These are phyloP conservation scores for Agrochola lota DNA, from an alignment of 2,888 invertebrate genomes.

Conservation along the genomic window DNA sequence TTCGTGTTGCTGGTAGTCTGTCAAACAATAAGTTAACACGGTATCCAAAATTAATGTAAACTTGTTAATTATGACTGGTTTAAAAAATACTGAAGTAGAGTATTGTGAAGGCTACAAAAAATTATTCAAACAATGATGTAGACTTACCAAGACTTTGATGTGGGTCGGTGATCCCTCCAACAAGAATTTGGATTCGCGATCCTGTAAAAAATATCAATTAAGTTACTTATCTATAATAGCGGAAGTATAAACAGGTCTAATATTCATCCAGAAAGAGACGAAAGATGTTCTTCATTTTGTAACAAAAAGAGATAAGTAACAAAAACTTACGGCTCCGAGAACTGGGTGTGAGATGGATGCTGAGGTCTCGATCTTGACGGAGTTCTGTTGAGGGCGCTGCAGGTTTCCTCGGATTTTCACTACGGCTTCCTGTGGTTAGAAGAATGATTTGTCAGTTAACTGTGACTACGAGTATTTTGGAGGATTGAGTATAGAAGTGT, in stretches of 20 bases:
- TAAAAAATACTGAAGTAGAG: background rate
- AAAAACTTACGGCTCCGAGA: conserved; percentile 80
- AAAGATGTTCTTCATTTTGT: background rate
- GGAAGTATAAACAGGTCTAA: background rate
- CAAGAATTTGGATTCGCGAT: conserved; percentile 82
- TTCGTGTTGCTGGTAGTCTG: background rate
- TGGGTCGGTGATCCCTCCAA: conserved; percentile 82
- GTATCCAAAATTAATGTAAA: too few relatives aligned
- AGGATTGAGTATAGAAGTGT: background rate
- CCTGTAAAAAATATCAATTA: conserved; percentile 70
- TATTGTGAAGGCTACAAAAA: too few relatives aligned
- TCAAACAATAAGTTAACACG: too few relatives aligned
- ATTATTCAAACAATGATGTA: background rate
- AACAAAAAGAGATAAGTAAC: conserved; percentile 3
- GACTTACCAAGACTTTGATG: conserved; percentile 83
- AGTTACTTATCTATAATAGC: background rate
- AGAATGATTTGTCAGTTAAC: background rate
- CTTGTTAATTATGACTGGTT: background rate
- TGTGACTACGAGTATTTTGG: background rate
- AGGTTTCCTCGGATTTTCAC: conserved; percentile 77
- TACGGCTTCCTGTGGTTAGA: conserved; percentile 78
- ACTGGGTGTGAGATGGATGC: conserved; percentile 79
- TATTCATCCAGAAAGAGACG: background rate
- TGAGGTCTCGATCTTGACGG: conserved; percentile 79
- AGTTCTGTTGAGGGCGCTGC: conserved; percentile 75